phyloP scores from a whole-genome alignment of 2,113 vertebrate species.

The Astatoreochromis straeleni region DNA sequence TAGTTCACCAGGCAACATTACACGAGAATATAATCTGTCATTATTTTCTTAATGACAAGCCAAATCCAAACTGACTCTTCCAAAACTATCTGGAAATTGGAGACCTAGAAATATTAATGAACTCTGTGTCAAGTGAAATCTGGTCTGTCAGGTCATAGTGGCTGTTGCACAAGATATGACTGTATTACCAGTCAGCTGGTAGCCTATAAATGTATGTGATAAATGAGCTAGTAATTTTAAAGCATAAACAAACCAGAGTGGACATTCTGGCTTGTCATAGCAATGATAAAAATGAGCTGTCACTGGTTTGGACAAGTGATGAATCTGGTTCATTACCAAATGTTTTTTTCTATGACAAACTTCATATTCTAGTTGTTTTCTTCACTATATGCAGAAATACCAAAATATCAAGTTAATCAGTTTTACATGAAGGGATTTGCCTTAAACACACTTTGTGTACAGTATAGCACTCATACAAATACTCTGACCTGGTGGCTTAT shows the following conservation, averaged over 20 bases:
- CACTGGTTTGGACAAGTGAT: background rate
- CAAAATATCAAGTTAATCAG: background rate
- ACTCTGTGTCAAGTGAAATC: background rate
- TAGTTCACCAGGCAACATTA: background rate
- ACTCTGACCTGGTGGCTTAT: background rate
- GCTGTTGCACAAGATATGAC: background rate
- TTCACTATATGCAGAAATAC: background rate
- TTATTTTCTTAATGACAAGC: background rate
- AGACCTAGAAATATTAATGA: background rate
- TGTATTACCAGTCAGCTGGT: background rate
- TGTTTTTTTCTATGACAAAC: background rate
- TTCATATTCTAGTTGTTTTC: background rate
- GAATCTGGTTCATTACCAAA: background rate
- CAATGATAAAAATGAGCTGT: background rate
- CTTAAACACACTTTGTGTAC: background rate
- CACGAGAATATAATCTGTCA: background rate
- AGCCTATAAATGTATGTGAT: background rate
- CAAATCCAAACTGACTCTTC: background rate
- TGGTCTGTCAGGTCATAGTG: background rate
- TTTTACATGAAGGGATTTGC: background rate
- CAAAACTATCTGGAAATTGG: background rate
- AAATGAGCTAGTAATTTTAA: background rate
- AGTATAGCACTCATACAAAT: background rate
- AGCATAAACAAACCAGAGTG: background rate
- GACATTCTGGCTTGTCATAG: background rate